phyloP scores from a whole-genome alignment of 2,888 invertebrate genomes.

The Hemithea aestivaria region DNA sequence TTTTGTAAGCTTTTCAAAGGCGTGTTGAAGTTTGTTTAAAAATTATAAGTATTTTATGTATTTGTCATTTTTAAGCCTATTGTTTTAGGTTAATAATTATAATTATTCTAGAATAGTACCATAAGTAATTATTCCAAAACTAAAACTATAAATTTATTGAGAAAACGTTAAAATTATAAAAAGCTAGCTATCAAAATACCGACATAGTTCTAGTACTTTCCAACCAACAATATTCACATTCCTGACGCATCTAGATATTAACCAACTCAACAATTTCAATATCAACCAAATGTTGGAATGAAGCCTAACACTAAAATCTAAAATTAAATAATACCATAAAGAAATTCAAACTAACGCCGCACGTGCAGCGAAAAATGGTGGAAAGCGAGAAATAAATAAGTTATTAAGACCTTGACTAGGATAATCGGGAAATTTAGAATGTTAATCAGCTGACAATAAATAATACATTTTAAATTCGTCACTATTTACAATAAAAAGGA shows the following conservation, averaged over 20 bases:
- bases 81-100: too few species aligned
- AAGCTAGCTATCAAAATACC: slow-evolving; percentile 7
- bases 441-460: slow-evolving; percentile 60
- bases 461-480: slow-evolving; percentile 70
- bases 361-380: slow-evolving; percentile 22
- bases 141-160: too few species aligned
- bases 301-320: slow-evolving; percentile 54
- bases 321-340: slow-evolving; percentile 57
- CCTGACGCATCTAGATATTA: slow-evolving; percentile 25
- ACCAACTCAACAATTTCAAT: slow-evolving; percentile 59
- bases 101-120: too few species aligned
- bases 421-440: slow-evolving; percentile 70
- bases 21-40: too few species aligned
- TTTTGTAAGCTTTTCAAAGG: too few species aligned
- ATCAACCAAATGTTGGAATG: slow-evolving; percentile 59
- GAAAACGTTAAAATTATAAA: too few species aligned
- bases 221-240: slow-evolving; percentile 30
- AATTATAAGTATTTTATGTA: too few species aligned
- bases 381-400: slow-evolving; percentile 67
- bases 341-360: slow-evolving; percentile 49
- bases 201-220: slow-evolving; percentile 9
- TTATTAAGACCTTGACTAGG: slow-evolving; percentile 76
- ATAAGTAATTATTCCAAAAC: too few species aligned
- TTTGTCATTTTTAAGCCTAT: too few species aligned
- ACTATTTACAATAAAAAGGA: slow-evolving; percentile 76